Percentiles rank a stretch among this genome's conserved stretches.
phyloP scores from a whole-genome alignment of 2,888 invertebrate species.

The Odontocerum albicorne region DNA sequence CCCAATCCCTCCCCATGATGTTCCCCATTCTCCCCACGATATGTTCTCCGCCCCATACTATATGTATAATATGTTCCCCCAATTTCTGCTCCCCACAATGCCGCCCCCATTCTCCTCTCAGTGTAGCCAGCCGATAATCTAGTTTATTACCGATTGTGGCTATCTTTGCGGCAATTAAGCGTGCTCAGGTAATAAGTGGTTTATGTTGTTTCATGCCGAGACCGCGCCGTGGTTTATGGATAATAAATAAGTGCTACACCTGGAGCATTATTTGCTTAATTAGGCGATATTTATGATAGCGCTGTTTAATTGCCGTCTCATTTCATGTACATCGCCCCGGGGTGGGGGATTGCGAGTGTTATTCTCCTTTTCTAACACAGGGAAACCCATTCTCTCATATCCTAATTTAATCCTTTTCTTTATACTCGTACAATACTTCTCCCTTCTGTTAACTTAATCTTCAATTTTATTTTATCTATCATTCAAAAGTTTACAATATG shows the following conservation, averaged over 20 bases:
- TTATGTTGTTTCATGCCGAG: constrained; percentile 25
- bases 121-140: constrained; percentile 32
- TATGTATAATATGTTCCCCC: not conserved
- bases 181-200: constrained; percentile 24
- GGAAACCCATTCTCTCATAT: too few relatives aligned
- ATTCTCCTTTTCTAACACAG: too few relatives aligned
- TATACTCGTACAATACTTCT: too few relatives aligned
- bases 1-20: not conserved
- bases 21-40: not conserved
- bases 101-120: not conserved
- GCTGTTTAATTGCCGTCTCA: constrained; percentile 34
- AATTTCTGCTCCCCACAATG: not conserved
- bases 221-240: constrained; percentile 33
- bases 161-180: constrained; percentile 36
- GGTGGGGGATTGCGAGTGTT: constrained; percentile 6
- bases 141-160: constrained; percentile 34
- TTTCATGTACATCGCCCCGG: constrained; percentile 27
- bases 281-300: constrained; percentile 34
- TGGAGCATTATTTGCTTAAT: constrained; percentile 35
- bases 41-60: not conserved
- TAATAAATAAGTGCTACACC: constrained; percentile 35
- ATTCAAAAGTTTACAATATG: too few relatives aligned
- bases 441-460: too few relatives aligned
- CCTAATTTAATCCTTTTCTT: too few relatives aligned
- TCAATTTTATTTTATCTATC: too few relatives aligned